Conservation (phyloP, 2,888 invertebrate species). For the Itoplectis maculator region DNA sequence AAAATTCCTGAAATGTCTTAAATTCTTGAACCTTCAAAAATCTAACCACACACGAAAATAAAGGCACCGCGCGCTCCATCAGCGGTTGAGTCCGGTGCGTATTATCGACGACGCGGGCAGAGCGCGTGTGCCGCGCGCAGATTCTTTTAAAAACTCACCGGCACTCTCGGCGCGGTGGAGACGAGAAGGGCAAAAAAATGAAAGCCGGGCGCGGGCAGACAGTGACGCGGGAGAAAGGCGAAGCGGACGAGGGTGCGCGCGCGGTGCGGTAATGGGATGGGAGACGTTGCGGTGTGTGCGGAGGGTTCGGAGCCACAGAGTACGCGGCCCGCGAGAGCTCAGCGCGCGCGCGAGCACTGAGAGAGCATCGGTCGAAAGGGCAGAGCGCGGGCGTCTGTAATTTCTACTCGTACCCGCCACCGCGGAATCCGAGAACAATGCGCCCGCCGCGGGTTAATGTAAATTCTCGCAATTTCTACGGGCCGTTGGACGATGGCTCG, state of each 20-base stretch:
- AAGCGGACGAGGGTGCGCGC: background rate
- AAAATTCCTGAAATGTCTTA: no score
- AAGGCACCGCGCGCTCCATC: no score
- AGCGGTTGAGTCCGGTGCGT: background rate
- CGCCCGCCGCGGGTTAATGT: slow-evolving; percentile 66
- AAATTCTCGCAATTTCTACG: slow-evolving; percentile 71
- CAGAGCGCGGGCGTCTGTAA: slow-evolving; percentile 56
- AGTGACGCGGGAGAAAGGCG: slow-evolving; percentile 28
- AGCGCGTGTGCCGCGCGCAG: slow-evolving; percentile 2
- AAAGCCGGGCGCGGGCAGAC: slow-evolving; percentile 33
- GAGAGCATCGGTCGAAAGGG: slow-evolving; percentile 26
- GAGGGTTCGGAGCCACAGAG: background rate
- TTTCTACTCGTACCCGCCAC: slow-evolving; percentile 57
- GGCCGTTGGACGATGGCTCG: slow-evolving; percentile 64
- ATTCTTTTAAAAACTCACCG: slow-evolving; percentile 21
- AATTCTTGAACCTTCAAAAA: no score
- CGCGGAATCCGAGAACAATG: slow-evolving; percentile 67
- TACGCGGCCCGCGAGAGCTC: background rate
- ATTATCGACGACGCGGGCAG: slow-evolving; percentile 21
- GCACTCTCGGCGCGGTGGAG: slow-evolving; percentile 3
- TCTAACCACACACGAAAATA: no score
- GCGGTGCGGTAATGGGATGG: slow-evolving; percentile 25
- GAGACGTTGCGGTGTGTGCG: slow-evolving; percentile 34
- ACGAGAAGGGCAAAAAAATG: slow-evolving; percentile 45
- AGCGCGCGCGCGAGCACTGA: background rate